These are phyloP conservation scores for Aleadryas rufinucha DNA, from an alignment of 2,113 vertebrate species.

Conservation along the genomic window DNA sequence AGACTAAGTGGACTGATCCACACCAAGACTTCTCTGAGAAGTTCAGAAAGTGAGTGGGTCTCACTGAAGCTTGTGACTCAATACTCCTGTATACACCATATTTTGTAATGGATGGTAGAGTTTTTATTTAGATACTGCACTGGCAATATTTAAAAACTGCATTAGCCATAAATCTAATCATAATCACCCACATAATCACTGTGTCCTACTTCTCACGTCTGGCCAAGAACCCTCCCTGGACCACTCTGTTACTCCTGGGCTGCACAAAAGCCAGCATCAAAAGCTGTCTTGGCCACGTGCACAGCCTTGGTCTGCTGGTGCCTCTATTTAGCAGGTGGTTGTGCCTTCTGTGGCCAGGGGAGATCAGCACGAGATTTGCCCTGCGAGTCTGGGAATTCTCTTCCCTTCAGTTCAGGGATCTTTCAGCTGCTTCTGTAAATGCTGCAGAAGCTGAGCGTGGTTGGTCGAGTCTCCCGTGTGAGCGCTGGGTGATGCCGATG, in stretches of 20 bases:
- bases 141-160: neutral
- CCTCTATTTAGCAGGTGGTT: too few species aligned
- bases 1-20: neutral
- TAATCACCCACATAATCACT: neutral
- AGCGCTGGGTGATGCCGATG: accelerated
- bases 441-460: neutral
- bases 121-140: neutral
- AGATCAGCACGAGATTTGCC: neutral
- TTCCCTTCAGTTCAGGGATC: neutral
- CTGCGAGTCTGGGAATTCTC: neutral
- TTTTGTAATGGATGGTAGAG: neutral
- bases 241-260: neutral
- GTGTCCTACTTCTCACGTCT: neutral
- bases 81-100: neutral
- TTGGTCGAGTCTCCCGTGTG: accelerated
- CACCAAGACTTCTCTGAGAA: neutral
- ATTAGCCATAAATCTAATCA: neutral
- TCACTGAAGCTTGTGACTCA: neutral
- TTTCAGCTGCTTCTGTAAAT: neutral
- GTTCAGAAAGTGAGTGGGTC: neutral
- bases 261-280: neutral
- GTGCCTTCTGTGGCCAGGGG: neutral
- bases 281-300: accelerated
- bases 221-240: neutral
- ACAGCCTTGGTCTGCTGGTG: neutral